Evolutionary conservation across 2,113 vertebrate genomes (phyloP).

Genomic region (Zosterops lateralis): DNA sequence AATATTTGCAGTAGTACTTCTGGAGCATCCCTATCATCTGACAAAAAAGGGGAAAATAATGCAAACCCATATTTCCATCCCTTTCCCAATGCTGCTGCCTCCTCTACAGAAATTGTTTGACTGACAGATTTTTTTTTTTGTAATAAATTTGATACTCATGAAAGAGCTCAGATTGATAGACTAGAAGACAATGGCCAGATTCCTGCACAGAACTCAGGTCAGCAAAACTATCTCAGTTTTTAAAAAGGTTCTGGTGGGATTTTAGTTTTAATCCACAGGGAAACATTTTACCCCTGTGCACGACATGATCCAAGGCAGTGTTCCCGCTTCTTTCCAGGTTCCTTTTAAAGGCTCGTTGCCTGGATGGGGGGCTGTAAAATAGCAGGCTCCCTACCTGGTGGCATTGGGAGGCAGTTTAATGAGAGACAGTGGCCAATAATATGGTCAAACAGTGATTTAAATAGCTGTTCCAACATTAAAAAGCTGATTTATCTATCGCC

Average conservation of each 20-base stretch:
- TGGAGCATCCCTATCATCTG: conserved; percentile 19
- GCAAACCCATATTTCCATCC: conserved; percentile 1
- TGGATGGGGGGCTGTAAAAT: accelerated
- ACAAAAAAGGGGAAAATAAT: conserved; percentile 35
- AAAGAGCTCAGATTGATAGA: conserved; percentile 14
- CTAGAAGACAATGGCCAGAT: neutral
- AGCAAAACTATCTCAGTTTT: neutral
- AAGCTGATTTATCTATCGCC: neutral
- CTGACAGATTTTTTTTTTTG: neutral
- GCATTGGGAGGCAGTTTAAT: neutral
- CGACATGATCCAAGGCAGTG: accelerated
- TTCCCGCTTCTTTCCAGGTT: neutral
- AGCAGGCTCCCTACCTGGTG: neutral
- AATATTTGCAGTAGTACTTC: neutral
- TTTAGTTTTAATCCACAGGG: neutral
- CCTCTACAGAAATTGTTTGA: conserved; percentile 44
- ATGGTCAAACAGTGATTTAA: neutral
- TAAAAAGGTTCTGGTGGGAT: neutral
- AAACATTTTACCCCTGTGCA: neutral
- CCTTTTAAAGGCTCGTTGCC: neutral
- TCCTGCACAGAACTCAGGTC: neutral
- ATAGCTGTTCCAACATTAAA: neutral
- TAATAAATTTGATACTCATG: conserved; percentile 38
- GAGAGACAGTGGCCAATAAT: neutral
- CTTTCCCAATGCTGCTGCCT: neutral